Base-by-base conservation (phyloP, 2,888 invertebrate species). In the Leptopterna dolabrata region DNA sequence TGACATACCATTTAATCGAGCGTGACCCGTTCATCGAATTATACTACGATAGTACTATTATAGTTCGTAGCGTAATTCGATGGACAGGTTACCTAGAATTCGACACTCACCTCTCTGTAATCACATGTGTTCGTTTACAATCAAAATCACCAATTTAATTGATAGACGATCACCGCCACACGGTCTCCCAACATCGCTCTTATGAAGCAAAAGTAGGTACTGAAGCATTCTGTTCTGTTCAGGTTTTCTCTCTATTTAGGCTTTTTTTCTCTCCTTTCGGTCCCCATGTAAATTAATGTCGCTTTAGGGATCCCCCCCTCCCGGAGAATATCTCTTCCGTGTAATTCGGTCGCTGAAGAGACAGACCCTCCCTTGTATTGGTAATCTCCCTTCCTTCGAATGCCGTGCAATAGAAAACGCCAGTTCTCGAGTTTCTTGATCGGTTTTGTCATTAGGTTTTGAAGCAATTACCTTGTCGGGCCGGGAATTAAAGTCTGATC, bases 391-490 rank as follows among this genome's bases (percentile, higher is more conserved):
- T 19, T n/a, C 63, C 27, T 63, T 63, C 4, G 63, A 19, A 11
- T 63, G 55, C 55, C 24, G 11, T 63, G 55, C 55, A 55, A 63
- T 63, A 24, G 27, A 63, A 63, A 63, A 63, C 24, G 63, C 24
- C 63, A 63, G 63, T 63, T 63, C 63, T 63, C 24, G 24, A 63
- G 63, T 63, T 63, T 63, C 63, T 63, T 63, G 63, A 63, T 63
- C 63, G 24, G 63, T 27, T 63, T 27, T 27, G 63, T 63, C 63
- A 27, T 63, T 63, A 24, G 24, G 24, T 63, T 63, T 63, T 24
- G 1, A 27, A 63, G 63, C 63, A 63, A 63, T 63, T 63, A 63
- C 63, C 63, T 24, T 24, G 24, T 11, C 63, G 63, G 19, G n/a
- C 55, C 19, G 55, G n/a, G 19, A 55, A 16, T 19, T 55, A n/a